A percentile compares a stretch with the other conserved stretches of the same genome.
phyloP scores from a whole-genome alignment of 1,140 invertebrate species.

The Littorina saxatilis region DNA sequence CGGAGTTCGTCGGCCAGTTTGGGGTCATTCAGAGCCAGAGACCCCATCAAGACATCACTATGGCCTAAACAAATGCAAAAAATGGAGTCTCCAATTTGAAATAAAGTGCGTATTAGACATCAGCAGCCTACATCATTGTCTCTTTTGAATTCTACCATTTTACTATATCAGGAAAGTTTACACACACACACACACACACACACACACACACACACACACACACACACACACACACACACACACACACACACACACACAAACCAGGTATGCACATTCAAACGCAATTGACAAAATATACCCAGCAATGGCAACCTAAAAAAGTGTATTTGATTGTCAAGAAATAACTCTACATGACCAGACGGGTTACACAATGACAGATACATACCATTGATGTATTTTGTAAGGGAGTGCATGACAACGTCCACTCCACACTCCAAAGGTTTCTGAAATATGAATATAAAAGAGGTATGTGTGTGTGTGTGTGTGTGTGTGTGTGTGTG shows the following conservation, averaged over 20 bases:
- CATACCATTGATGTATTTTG: slow-evolving; percentile 39
- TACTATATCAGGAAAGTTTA: too few relatives aligned
- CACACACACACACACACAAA: not conserved
- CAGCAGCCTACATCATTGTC: too few relatives aligned
- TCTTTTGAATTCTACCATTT: too few relatives aligned
- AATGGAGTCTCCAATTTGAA: too few relatives aligned
- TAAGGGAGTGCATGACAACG: slow-evolving; percentile 25
- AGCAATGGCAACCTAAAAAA: too few relatives aligned
- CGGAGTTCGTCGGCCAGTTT: slow-evolving; percentile 16
- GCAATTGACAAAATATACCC: not conserved
- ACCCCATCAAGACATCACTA: slow-evolving; percentile 32
- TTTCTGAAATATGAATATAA: slow-evolving; percentile 19
- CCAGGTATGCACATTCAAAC: not conserved
- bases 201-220: not conserved
- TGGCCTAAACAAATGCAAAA: slow-evolving; percentile 10
- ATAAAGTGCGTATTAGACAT: too few relatives aligned
- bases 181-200: not conserved
- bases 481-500: too few relatives aligned
- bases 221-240: slow-evolving; percentile 16
- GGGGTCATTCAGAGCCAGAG: slow-evolving; percentile 13
- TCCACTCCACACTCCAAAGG: slow-evolving; percentile 28
- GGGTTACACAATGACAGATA: too few relatives aligned
- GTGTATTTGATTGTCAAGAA: too few relatives aligned
- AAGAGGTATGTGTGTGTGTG: not conserved
- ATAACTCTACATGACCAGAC: too few relatives aligned